Evolutionary conservation across 1,140 invertebrate species (phyloP), one percentile per base, ranked within the genome.

Genomic region (Trypoxylus dichotomus): DNA sequence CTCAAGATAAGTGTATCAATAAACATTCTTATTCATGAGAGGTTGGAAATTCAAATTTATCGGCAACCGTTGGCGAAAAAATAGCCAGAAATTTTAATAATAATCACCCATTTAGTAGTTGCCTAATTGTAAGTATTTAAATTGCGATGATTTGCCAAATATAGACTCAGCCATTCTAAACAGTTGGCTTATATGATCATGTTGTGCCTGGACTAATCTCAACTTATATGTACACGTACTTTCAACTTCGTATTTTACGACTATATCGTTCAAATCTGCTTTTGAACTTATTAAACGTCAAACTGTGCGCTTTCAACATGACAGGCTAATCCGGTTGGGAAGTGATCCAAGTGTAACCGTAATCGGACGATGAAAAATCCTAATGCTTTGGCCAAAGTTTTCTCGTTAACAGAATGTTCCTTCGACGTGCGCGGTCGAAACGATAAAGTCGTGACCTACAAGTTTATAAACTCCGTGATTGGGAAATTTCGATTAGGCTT

Each of bases 341-440:
- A 27, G 27, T 68, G 21, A 68, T 15, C 60, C 1, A 8, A 19
- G 60, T 68, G 11, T 27, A 6, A 27, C 19, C n/a, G 60, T 27
- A 29, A 68, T 68, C 27, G 24, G 60, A 27, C 3, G 60, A 68
- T 68, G 60, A 68, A 68, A 68, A 68, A 68, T 68, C 27, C 27
- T 29, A 25, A 29, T 29, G 15, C 60, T 68, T 24, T 19, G 47
- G 47, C 7, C 21, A 68, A 68, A 68, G 8, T 68, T 68, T 68
- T 68, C 60, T 68, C 60, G 27, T 68, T 68, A 68, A 68, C 27
- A 68, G 27, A 68, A 29, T 10, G 60, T 27, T 68, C 27, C 15
- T 3, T 54, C 19, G n/a, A n/a, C 15, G 47, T 54, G 47, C 15
- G 15, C 13, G 15, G 19, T 5, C 47, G 15, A 54, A 10, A 10